Conservation (phyloP, 2,888 invertebrate species). For the Cataglyphis livida region DNA sequence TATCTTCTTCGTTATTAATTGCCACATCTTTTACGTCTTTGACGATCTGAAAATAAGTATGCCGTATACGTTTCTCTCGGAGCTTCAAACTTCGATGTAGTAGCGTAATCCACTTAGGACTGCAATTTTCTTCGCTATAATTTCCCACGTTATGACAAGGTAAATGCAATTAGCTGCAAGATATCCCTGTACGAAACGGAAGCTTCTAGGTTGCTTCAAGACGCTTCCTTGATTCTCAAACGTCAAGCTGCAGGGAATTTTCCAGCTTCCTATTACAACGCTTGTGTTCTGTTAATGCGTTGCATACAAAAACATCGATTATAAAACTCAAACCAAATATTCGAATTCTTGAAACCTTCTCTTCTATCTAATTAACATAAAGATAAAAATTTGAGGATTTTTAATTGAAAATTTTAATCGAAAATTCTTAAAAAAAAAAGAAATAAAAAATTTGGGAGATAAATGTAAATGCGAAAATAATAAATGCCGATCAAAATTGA, state of each 20-base stretch:
- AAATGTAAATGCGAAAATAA: not conserved
- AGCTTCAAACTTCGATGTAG: slow-evolving; percentile 46
- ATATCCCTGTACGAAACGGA: slow-evolving; percentile 37
- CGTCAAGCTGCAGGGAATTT: slow-evolving; percentile 22
- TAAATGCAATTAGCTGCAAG: slow-evolving; percentile 52
- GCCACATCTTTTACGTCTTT: slow-evolving; percentile 1
- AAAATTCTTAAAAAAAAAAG: not conserved
- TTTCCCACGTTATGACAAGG: slow-evolving; percentile 51
- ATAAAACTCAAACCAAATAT: not conserved
- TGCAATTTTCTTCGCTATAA: slow-evolving; percentile 57
- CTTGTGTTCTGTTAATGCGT: slow-evolving; percentile 32
- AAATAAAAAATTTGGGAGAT: not conserved
- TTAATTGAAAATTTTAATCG: not conserved
- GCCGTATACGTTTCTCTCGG: not conserved
- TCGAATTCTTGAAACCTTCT: not conserved
- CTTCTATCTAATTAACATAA: not conserved
- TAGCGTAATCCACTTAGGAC: slow-evolving; percentile 49
- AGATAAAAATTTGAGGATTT: not conserved
- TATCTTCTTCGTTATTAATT: slow-evolving; percentile 19
- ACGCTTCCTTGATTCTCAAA: slow-evolving; percentile 38
- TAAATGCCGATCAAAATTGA: not conserved
- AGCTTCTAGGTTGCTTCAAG: slow-evolving; percentile 41
- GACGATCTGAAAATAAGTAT: slow-evolving; percentile 29
- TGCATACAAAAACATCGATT: not conserved
- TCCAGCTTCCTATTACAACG: slow-evolving; percentile 37